Base-by-base conservation (phyloP, 92 coral and sea anemone genomes). In the Porites lobata region DNA sequence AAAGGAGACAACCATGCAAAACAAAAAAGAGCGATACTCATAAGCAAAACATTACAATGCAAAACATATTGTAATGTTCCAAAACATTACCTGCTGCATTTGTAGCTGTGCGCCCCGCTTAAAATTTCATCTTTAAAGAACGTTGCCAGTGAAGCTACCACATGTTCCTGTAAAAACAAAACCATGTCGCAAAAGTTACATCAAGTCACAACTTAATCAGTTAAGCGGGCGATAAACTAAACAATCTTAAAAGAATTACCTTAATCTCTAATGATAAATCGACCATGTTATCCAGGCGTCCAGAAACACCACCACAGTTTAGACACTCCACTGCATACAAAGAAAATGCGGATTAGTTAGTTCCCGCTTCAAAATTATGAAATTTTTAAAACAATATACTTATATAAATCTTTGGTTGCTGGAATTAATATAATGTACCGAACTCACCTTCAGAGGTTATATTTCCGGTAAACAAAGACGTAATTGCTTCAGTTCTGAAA, bases 281-380 rank as follows among this genome's bases (percentile, higher is more conserved):
- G 10, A 70, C 54, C 20, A 43, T 70, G 43, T 70, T 26, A 43
- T 70, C 75, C 20, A 32, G 19, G 9, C 10, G 13, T 13, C 75
- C 2, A 24, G 54, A 70, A 70, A 43, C 14, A 6, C 22, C 10
- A 13, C 75, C 75, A 11, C 75, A 70, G 8, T 43, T 70, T 32
- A 70, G 75, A 21, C 75, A 70, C 20, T 70, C 75, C 75, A 70
- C 75, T 70, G 9, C 29, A 38, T 24, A 70, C 72, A 21, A n/a
- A 67, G 22, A 65, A n/a, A 17, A 18, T 18, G 20, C 10, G 57
- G 57, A 52, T 52, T 6, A 52, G 10, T 52, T 52, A 52, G 57
- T 52, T 52, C 57, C 10, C 57, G 24, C 10, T 52, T 61, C 65
- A 61, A n/a, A 61, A 61, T 4, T 10, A 52, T 52, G 7, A 52